Evolutionary conservation across 2,797 vertebrate species (phyloP).

Genomic region (Myotis pilosus): DNA sequence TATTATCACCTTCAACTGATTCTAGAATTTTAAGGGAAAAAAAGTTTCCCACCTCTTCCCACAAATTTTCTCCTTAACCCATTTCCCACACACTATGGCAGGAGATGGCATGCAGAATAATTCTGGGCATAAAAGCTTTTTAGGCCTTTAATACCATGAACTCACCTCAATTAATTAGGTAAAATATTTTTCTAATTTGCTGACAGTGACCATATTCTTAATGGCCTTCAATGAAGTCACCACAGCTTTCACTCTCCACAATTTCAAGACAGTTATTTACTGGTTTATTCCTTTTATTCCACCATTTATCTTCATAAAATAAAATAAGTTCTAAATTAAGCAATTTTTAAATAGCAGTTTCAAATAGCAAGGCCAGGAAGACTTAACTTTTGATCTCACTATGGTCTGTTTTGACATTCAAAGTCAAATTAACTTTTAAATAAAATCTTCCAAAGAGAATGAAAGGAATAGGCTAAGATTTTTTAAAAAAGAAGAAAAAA

Average conservation of each 20-base stretch:
- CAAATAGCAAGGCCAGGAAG: slow-evolving; percentile 6
- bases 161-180: slow-evolving; percentile 48
- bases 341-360: slow-evolving; percentile 32
- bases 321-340: slow-evolving; percentile 59
- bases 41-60: slow-evolving; percentile 17
- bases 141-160: slow-evolving; percentile 34
- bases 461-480: neutral
- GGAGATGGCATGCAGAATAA: slow-evolving; percentile 14
- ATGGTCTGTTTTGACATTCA: slow-evolving; percentile 9
- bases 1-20: slow-evolving; percentile 27
- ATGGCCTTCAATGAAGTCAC: slow-evolving; percentile 55
- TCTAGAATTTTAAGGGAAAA: neutral
- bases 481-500: neutral
- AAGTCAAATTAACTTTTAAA: slow-evolving; percentile 32
- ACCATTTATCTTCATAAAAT: slow-evolving; percentile 57
- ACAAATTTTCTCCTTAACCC: slow-evolving; percentile 24
- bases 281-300: slow-evolving; percentile 43
- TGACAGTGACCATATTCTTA: slow-evolving; percentile 56
- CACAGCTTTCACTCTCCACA: neutral
- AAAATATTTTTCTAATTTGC: slow-evolving; percentile 50
- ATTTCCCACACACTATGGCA: slow-evolving; percentile 33
- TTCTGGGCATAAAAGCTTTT: slow-evolving; percentile 58
- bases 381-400: slow-evolving; percentile 35
- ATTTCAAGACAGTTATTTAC: slow-evolving; percentile 59
- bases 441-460: neutral